Base-by-base conservation (phyloP, 2,797 vertebrate genomes). In the Sylvia borin region DNA sequence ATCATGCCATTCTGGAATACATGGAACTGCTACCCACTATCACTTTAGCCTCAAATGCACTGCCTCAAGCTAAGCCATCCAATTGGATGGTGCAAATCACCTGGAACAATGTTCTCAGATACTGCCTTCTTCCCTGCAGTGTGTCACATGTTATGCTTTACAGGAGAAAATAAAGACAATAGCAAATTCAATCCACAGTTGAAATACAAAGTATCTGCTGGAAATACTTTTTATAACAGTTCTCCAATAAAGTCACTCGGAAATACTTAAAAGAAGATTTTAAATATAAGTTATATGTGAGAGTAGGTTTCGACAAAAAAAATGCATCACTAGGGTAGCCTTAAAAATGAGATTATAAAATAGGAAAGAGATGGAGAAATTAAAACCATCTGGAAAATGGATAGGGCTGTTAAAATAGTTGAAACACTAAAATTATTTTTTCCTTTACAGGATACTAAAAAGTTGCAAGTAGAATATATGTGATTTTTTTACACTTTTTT, bases 21-120 rank as follows among this genome's bases (percentile, higher is more conserved):
- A 85, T 34, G 25, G 38, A 85, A 71, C 32, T 67, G 48, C 16
- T 51, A 78, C 43, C 26, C 22, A 36, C 11, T 34, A 38, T 6
- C 11, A 26, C 42, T 66, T 75, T 24, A 73, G 22, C 13, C 34
- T 85, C 50, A 77, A 48, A 78, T 43, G 51, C n/a, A 78, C 17
- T 55, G 36, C 12, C 26, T 93, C 45, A 71, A 75, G 50, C 4
- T 73, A 76, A 81, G 42, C 53, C 31, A 65, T n/a, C 10, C 51
- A 87, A 53, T 0, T 42, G 8, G 26, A 78, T n/a, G 8, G 26
- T 1, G 3, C 62, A 86, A 85, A 25, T 5, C 1, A 1, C n/a
- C 27, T 21, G 16, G 22, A 82, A 85, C 6, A 58, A 81, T 47
- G 32, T 20, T 68, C 7, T 32, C 18, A 84, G 53, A 71, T 7